Base-by-base conservation (phyloP, 2,113 vertebrate species). In the Solenodon paradoxus region DNA sequence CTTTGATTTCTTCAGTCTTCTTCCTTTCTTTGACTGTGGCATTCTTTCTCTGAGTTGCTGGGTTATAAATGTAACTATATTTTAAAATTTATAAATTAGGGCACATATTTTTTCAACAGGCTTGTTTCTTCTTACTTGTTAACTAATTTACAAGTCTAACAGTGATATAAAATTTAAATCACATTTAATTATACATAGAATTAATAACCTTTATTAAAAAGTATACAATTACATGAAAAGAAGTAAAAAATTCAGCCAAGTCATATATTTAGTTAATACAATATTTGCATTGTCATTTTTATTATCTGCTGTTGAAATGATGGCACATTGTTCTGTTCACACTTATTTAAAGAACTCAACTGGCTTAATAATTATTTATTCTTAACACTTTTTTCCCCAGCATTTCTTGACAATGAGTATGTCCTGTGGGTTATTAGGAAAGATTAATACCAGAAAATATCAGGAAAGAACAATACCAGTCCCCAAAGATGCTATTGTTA, bases 281-380 rank as follows among this genome's bases (percentile, higher is more conserved):
- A 72, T 84, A 80, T 90, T 93, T 95, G 40, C 35, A 77, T 80
- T 87, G 40, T 81, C 69, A 93, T 86, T 96, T 96, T 95, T 26
- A 77, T 95, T 22, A 91, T 92, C 63, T 92, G n/a, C 40, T 95
- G 13, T 90, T 91, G 57, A 95, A 96, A 69, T 92, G 77, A 94
- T 94, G n/a, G 38, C 40, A 75, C 26, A 28, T 40, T 66, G 79
- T 63, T 94, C 15, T 28, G 20, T 19, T 40, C 42, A 51, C 51
- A 42, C 32, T 93, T 94, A 40, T 96, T 91, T 91, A 30, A 96
- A 90, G 57, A 95, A 95, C 22, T 75, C 6, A 47, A 16, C 55
- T 90, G 95, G 55, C 71, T 95, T 89, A 97, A 92, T 68, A 93
- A 84, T 95, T 97, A 9, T 82, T 87, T 95, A 77, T 95, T 96